These are phyloP conservation scores for Platyscapa corneri DNA, from an alignment of 1,140 invertebrate genomes.

Conservation along the genomic window DNA sequence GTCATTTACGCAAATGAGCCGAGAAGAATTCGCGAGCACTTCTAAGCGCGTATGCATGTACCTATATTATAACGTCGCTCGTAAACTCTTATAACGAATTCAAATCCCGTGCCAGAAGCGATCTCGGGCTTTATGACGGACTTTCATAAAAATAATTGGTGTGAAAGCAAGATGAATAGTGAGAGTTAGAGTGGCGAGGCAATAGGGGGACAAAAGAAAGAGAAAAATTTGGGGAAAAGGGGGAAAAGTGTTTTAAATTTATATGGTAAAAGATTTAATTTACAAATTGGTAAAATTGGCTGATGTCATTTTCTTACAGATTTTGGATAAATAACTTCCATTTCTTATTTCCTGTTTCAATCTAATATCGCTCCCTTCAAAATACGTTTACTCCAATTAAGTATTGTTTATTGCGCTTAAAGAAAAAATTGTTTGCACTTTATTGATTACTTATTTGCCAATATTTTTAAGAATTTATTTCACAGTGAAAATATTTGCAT, in stretches of 20 bases:
- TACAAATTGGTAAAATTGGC: background rate
- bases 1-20: constrained; percentile 50
- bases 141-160: constrained; percentile 55
- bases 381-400: background rate
- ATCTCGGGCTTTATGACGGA: constrained; percentile 44
- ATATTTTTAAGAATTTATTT: no score
- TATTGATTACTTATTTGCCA: no score
- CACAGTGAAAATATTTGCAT: background rate
- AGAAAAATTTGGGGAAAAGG: background rate
- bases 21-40: constrained; percentile 22
- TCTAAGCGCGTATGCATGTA: background rate
- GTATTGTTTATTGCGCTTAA: no score
- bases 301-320: background rate
- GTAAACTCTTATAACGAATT: constrained; percentile 53
- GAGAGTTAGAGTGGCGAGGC: background rate
- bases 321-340: background rate
- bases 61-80: constrained; percentile 27
- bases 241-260: background rate
- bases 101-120: constrained; percentile 49
- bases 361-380: background rate
- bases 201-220: background rate
- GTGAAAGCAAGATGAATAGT: background rate
- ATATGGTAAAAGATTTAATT: constrained; percentile 3
- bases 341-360: background rate
- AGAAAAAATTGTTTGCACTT: no score